Evolutionary conservation across 2,888 invertebrate species (phyloP), one percentile per base, ranked within the genome.

Genomic region (Ecdyonurus torrentis): DNA sequence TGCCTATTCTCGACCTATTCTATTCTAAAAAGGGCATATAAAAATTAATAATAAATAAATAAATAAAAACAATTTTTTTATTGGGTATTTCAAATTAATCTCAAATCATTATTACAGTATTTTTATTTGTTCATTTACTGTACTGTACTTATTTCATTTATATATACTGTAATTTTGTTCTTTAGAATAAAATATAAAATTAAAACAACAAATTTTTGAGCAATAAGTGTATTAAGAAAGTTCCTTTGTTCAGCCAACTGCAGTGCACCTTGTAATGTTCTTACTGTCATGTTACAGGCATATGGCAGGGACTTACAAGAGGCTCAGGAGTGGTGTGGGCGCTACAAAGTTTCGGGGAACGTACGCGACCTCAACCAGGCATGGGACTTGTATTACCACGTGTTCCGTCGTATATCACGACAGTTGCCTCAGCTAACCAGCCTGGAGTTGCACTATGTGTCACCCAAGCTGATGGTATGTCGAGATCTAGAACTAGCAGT

Each of bases 311-410:
- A 99, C 74, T 78, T 99, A 65, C 86, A 84, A 69, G 96, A 98
- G 72, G 99, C 99, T 0, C 86, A 89, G 69, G 94, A 95, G 70
- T 97, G 94, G 91, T 99, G 98, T 73, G 86, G 89, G 71, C 83
- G 92, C 69, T 98, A 88, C 73, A 76, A 78, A 70, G 71, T 76
- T 7, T 89, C 93, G 0, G 85, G 88, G 0, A 87, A 89, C 69
- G 85, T 89, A 2, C 85, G 94, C 68, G 98, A 99, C 71, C 76
- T 99, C 67, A 96, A 95, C 73, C 95, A 95, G 73, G 99, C 99
- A 2, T 99, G 99, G 99, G 98, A 99, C 74, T 81, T 97, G 52
- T 99, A 99, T 77, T 99, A 99, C 77, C 93, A 96, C 74, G 97
- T 99, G 62, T 99, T 99, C 77, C 83, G 97, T 25, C 85, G 95